phyloP scores from a whole-genome alignment of 1,140 invertebrate genomes.

The Orius insidiosus region DNA sequence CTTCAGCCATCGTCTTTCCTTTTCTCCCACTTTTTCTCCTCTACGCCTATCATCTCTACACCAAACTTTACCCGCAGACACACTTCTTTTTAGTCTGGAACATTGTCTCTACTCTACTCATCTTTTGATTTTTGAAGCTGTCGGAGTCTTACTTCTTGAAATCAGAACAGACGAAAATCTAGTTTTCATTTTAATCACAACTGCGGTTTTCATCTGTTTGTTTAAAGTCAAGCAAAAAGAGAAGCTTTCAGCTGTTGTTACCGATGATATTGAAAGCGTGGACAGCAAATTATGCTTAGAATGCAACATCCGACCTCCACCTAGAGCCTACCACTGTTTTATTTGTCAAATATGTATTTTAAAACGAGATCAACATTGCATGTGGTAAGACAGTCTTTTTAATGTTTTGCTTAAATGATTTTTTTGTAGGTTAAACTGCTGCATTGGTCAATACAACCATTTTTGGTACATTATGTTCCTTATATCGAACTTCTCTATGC shows the following conservation, averaged over 20 bases:
- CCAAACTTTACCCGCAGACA: slow-evolving; percentile 37
- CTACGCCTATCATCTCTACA: slow-evolving; percentile 39
- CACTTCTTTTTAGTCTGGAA: slow-evolving; percentile 52
- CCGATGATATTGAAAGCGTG: slow-evolving; percentile 25
- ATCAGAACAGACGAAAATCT: slow-evolving; percentile 48
- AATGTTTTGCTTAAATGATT: slow-evolving; percentile 24
- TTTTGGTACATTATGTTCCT: slow-evolving; percentile 39
- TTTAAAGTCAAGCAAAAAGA: slow-evolving; percentile 32
- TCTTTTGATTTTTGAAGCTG: slow-evolving; percentile 47
- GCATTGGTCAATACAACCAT: slow-evolving; percentile 45
- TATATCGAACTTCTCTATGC: slow-evolving; percentile 35
- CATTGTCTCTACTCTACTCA: slow-evolving; percentile 36
- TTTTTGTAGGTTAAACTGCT: slow-evolving; percentile 51
- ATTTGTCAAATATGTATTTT: slow-evolving; percentile 29
- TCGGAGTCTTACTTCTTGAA: slow-evolving; percentile 39
- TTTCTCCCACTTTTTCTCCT: slow-evolving; percentile 40
- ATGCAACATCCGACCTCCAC: slow-evolving; percentile 20
- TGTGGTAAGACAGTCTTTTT: slow-evolving; percentile 29
- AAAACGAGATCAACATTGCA: slow-evolving; percentile 30
- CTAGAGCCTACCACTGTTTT: slow-evolving; percentile 23
- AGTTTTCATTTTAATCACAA: slow-evolving; percentile 36
- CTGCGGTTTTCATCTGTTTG: slow-evolving; percentile 35
- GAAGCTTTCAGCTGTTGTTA: slow-evolving; percentile 24
- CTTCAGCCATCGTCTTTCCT: slow-evolving; percentile 39
- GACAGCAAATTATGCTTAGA: slow-evolving; percentile 20